phyloP scores from a whole-genome alignment of 2,888 invertebrate genomes.

The Sesia bembeciformis region DNA sequence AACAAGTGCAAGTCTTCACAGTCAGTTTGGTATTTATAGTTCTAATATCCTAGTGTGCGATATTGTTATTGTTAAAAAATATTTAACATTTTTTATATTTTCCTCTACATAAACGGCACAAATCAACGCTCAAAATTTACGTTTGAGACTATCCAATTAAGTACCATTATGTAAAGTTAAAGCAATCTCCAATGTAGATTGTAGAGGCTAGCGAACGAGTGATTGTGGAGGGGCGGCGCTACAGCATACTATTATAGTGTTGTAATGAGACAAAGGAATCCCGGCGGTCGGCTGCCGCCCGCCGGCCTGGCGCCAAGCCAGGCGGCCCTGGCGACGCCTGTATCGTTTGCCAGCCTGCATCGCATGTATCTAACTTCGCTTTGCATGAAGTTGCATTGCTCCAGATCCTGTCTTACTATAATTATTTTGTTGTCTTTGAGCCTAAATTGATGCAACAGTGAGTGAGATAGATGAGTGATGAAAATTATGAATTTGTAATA shows the following conservation, averaged over 20 bases:
- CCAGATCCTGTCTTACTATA: neutral
- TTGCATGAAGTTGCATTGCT: neutral
- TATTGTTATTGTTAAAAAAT: neutral
- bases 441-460: too few species aligned
- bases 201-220: conserved; percentile 3
- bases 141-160: neutral
- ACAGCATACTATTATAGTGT: conserved; percentile 23
- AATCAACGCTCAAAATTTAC: neutral
- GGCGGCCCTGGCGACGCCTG: conserved; percentile 68
- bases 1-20: conserved; percentile 26
- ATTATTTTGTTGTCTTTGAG: too few species aligned
- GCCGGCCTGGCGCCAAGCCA: conserved; percentile 73
- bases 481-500: too few species aligned
- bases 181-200: conserved; percentile 1
- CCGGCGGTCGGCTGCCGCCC: conserved; percentile 61
- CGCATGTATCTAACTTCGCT: neutral
- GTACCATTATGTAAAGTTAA: neutral
- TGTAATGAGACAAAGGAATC: conserved; percentile 73
- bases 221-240: conserved; percentile 14
- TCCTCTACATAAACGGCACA: neutral
- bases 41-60: neutral
- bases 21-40: neutral
- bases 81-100: neutral
- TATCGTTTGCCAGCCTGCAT: conserved; percentile 40
- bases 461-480: too few species aligned